phyloP scores from a whole-genome alignment of 2,113 vertebrate species.

The Chaetops frenatus region DNA sequence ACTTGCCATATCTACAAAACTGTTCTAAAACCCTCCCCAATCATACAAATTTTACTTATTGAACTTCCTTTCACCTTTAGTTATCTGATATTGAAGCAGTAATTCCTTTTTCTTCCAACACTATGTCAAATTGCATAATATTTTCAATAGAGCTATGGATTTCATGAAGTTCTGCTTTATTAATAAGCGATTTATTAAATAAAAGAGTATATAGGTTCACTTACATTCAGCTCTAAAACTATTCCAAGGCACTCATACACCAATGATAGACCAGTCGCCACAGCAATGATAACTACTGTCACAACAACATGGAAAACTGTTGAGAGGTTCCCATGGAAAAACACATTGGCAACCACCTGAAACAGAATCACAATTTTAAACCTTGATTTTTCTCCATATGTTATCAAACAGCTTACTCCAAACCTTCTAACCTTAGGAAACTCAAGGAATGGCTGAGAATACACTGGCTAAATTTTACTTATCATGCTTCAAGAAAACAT shows the following conservation, averaged over 20 bases:
- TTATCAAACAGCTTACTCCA: neutral
- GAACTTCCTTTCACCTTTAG: neutral
- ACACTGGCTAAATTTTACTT: neutral
- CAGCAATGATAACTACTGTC: slow-evolving; percentile 77
- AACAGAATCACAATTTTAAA: slow-evolving; percentile 53
- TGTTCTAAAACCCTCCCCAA: neutral
- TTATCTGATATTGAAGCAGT: neutral
- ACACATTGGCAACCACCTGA: slow-evolving; percentile 86
- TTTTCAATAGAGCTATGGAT: neutral
- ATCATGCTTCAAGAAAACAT: neutral
- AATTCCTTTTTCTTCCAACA: neutral
- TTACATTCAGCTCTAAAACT: slow-evolving; percentile 92
- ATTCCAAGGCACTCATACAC: slow-evolving; percentile 86
- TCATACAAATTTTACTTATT: neutral
- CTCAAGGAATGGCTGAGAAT: neutral
- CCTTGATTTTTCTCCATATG: neutral
- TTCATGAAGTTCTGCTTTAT: neutral
- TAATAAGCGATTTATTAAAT: neutral
- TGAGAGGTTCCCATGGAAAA: slow-evolving; percentile 80
- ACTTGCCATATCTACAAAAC: neutral
- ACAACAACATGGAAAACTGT: slow-evolving; percentile 73
- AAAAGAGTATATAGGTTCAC: slow-evolving; percentile 43
- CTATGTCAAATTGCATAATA: neutral
- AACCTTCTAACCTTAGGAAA: neutral
- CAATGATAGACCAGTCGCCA: slow-evolving; percentile 79